Evolutionary conservation across 1,140 invertebrate genomes (phyloP).

Genomic region (fruit fly (Drosophila melanogaster)): DNA sequence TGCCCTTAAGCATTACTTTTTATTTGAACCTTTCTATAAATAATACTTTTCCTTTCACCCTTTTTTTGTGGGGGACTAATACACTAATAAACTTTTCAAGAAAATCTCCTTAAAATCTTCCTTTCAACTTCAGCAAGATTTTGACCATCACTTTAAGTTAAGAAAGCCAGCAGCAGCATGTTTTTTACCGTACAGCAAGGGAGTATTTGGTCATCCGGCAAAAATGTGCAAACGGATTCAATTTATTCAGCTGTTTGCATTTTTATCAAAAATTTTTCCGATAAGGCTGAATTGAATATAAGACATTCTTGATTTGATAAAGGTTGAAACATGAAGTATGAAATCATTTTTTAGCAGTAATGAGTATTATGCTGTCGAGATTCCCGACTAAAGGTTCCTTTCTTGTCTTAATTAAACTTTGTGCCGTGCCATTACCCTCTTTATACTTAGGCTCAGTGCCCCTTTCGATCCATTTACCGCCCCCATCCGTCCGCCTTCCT

Average conservation of each 20-base stretch:
- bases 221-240: not conserved
- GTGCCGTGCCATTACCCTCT: constrained; percentile 60
- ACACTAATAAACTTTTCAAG: constrained; percentile 36
- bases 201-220: not conserved
- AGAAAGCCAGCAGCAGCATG: constrained; percentile 26
- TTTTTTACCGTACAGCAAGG: constrained; percentile 17
- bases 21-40: constrained; percentile 10
- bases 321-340: no score
- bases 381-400: not conserved
- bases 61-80: constrained; percentile 14
- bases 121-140: constrained; percentile 45
- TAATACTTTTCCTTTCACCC: not conserved
- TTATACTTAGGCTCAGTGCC: constrained; percentile 31
- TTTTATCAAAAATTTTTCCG: not conserved
- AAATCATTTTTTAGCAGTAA: not conserved
- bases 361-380: not conserved
- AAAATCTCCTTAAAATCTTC: constrained; percentile 33
- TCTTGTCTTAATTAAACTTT: constrained; percentile 70
- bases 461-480: constrained; percentile 5
- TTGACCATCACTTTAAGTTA: constrained; percentile 53
- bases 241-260: no score
- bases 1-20: not conserved
- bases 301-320: not conserved
- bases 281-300: not conserved
- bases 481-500: not conserved